Conservation (phyloP, 2,888 invertebrate genomes). For the Monopis laevigella region DNA sequence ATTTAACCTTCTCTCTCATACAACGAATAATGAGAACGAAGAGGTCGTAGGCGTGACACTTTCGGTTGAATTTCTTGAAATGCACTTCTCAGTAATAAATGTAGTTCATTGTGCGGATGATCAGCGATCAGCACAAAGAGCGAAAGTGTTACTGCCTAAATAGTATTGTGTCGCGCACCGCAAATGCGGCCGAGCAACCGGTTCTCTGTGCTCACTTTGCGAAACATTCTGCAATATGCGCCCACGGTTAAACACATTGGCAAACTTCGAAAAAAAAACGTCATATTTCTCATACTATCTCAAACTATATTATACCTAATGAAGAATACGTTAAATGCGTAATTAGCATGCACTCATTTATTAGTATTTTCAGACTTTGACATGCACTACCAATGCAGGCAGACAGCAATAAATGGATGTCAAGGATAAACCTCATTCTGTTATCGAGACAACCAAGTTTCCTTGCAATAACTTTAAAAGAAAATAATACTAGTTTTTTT, state of each 20-base stretch:
- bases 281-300: background rate
- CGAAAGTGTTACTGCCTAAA: slow-evolving; percentile 30
- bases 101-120: slow-evolving; percentile 7
- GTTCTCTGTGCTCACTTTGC: slow-evolving; percentile 41
- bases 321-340: background rate
- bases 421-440: slow-evolving; percentile 12
- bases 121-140: slow-evolving; percentile 25
- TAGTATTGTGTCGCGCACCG: slow-evolving; percentile 19
- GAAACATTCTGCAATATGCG: slow-evolving; percentile 46
- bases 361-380: slow-evolving; percentile 12
- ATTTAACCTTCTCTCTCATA: too few relatives aligned
- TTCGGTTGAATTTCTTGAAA: background rate
- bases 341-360: slow-evolving; percentile 5
- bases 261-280: background rate
- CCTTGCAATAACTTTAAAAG: slow-evolving; percentile 40
- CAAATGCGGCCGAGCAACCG: slow-evolving; percentile 30
- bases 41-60: background rate
- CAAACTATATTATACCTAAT: slow-evolving; percentile 2
- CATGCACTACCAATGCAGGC: slow-evolving; percentile 14
- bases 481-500: slow-evolving; percentile 28
- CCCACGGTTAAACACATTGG: slow-evolving; percentile 17
- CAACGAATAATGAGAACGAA: background rate
- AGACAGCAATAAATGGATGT: slow-evolving; percentile 11
- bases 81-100: slow-evolving; percentile 2
- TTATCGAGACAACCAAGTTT: slow-evolving; percentile 7